Base-by-base conservation (phyloP, 2,797 vertebrate species). In the Mus spretus region DNA sequence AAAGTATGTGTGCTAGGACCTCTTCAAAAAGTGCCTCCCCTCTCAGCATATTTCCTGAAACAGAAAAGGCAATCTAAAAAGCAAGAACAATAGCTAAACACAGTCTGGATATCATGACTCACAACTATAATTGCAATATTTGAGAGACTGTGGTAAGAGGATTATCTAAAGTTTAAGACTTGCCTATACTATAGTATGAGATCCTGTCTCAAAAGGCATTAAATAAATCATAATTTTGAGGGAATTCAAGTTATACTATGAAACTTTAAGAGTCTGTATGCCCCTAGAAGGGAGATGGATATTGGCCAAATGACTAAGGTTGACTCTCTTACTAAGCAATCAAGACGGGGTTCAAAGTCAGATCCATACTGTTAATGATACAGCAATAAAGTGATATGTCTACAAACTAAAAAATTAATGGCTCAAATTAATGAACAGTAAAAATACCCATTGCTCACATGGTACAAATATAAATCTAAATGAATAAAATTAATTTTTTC, bases 401-500 rank as follows among this genome's bases (percentile, higher is more conserved):
- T n/a, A 6, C 91, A 12, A 61, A 10, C 78, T 91, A 82, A 90
- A 40, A 89, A 82, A 90, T 84, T 84, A 87, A 87, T 80, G 44
- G 20, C 65, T 53, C 14, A 50, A 84, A 74, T 17, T 81, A 88
- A 50, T 59, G 14, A 91, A 20, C 26, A 77, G 88, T 74, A 81
- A 88, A 44, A 92, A 59, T 77, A 11, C 50, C 31, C 7, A 90
- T 78, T 93, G 82, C 70, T 87, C n/a, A 88, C 90, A 17, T 84
- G 75, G 37, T 47, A 78, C 44, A 94, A 90, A 91, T 28, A 61
- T 44, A 83, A 40, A 83, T 80, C 74, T 85, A 40, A 72, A 81
- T 85, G 82, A 78, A 84, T 78, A 84, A 65, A 53, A 86, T 84
- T 53, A 81, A 94, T 77, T 82, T 79, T 77, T 79, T 65, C 44